Base-by-base conservation (phyloP, 30 jellyfish, hydroid and myxozoan genomes). In the Chironex yamaguchii region DNA sequence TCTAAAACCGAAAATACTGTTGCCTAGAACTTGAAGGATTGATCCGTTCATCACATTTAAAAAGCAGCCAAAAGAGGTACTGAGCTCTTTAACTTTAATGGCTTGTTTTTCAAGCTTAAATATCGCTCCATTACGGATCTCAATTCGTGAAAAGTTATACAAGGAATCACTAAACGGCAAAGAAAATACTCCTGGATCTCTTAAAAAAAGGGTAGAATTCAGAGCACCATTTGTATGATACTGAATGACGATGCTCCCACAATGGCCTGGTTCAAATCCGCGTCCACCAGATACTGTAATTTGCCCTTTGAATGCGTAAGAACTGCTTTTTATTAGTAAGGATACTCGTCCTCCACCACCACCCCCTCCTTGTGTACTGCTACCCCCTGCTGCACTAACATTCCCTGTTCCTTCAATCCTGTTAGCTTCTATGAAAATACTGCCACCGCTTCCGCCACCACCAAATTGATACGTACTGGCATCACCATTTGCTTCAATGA, bases 371-470 rank as follows among this genome's bases (percentile, higher is more conserved):
- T 70, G 72, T 29, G 63, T 52, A 50, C 71, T 66, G 36, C 54
- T 23, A 52, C 28, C 20, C 0, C 87, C 93, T 2, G 87, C 81
- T 34, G 93, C 87, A 17, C 23, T 49, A 28, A 83, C 53, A 1
- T 1, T 24, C 32, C 93, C 93, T 35, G 82, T 69, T 33, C 93
- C 93, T 58, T 52, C 58, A 17, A 83, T 30, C 0, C 50, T 33
- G 14, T 75, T 82, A 12, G 82, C 93, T 17, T 53, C 36, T 2
- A 83, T 42, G 25, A 83, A 3, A 35, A 83, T 26, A 20, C 93
- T 83, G 30, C 93, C 93, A 11, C 93, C 93, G 36, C 93, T 83
- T 6, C 93, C 93, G 0, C 93, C 93, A 26, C 93, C 93, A 29
- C 52, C 66, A 34, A 79, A 3, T 53, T 32, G 31, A 17, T 28